Evolutionary conservation across 2,113 vertebrate genomes (phyloP), one percentile per base, ranked within the genome.

Genomic region (Ploceus nigricollis): DNA sequence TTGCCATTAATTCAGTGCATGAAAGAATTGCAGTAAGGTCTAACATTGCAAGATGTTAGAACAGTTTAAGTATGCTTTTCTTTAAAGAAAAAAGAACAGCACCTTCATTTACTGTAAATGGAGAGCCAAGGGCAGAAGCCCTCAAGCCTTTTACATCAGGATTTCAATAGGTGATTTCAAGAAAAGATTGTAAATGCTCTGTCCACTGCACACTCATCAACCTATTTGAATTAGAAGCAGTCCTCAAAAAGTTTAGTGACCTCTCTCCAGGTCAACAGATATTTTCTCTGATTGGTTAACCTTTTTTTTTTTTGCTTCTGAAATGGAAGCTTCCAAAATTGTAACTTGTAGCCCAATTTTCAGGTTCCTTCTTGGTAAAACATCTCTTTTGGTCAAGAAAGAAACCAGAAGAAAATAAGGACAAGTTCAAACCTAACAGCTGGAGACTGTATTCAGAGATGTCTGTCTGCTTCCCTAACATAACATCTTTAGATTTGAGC

Each of bases 11-110:
- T 93, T 92, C 63, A 45, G 45, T 44, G 61, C 39, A 51, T 85
- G 69, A 66, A 94, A 87, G 57, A 79, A 89, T 27, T 94, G 82
- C 69, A 80, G 65, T 70, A 70, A 1, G 5, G 76, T 90, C 71
- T 97, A n/a, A n/a, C n/a, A n/a, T n/a, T n/a, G 64, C 47, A 94
- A 89, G 58, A 54, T 65, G 48, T 94, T 91, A 68, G 69, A 93
- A 63, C 14, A 51, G 70, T 77, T 95, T 94, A 96, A 89, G 77
- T 72, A 87, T 82, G 87, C 60, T 93, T 93, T 88, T 76, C 76
- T 80, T 73, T 88, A 89, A 88, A 70, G 81, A 92, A 79, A 73
- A 81, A 88, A 70, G 65, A 92, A 27, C 54, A 92, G 39, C 11
- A 94, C 61, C 77, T 96, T 82, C 28, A 58, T 89, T 89, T 96